Base-by-base conservation (phyloP, 1,140 invertebrate genomes). In the Pseudachorutes palmiensis region DNA sequence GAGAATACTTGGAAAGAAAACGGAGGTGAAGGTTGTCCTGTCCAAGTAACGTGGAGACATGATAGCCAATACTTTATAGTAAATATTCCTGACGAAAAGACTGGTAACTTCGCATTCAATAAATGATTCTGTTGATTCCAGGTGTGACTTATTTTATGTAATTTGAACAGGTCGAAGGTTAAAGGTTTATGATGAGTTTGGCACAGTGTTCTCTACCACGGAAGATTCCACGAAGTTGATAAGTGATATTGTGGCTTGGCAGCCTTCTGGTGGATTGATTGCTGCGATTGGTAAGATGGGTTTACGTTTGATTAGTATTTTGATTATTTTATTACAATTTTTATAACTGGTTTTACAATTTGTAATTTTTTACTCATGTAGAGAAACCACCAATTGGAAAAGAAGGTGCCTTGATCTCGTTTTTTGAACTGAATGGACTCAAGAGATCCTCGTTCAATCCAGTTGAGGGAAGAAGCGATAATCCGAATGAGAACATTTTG, bases 351-450 rank as follows among this genome's bases (percentile, higher is more conserved):
- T n/a, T n/a, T n/a, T n/a, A n/a, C n/a, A n/a, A n/a, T n/a, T n/a
- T n/a, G n/a, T n/a, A 41, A 41, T 41, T 41, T 55, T 55, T 55
- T 55, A 3, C 24, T 24, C 24, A 19, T 26, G 3, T 22, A 32
- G 61, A 63, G 24, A 51, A 31, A 62, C 9, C 67, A 30, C 49
- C 65, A 31, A 14, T 57, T 30, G 33, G 28, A 26, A 66, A 64
- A 28, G 36, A 45, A 22, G 33, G 32, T 41, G 32, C 24, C 12
- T 48, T 58, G 29, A 36, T 74, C 28, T 66, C 68, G 30, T 64
- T 74, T 24, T 68, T 71, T 60, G 72, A 74, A 55, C 41, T 68
- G 48, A 74, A 74, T 65, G 70, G 72, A 31, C 32, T 74, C 2
- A 74, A 70, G 57, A 48, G 72, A 22, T 57, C 68, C 24, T 68